Conservation (phyloP, 2,888 invertebrate genomes). For the Pyrocoelia pectoralis region DNA sequence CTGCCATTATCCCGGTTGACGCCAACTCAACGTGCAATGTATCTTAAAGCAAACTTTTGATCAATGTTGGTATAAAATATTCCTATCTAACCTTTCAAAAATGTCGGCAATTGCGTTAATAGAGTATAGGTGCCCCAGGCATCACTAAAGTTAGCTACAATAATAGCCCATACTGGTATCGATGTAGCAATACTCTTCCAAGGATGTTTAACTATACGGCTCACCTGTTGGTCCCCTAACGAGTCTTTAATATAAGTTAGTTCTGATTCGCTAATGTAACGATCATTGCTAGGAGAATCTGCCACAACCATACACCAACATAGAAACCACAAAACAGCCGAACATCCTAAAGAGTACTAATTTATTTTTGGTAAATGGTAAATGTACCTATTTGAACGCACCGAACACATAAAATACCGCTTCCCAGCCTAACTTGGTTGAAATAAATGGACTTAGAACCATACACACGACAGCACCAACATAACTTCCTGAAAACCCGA, state of each 20-base stretch:
- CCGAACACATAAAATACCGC: conserved; percentile 73
- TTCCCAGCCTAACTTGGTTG: conserved; percentile 78
- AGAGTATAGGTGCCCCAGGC: conserved; percentile 90
- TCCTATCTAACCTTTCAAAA: too few relatives aligned
- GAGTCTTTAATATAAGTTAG: conserved; percentile 74
- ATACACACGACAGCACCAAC: conserved; percentile 86
- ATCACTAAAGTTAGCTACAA: conserved; percentile 84
- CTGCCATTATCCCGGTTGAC: conserved; percentile 84
- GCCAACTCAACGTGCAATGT: conserved; percentile 76
- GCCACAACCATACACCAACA: conserved; percentile 75
- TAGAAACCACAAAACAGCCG: conserved; percentile 76
- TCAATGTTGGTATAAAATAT: background rate
- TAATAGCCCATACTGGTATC: conserved; percentile 83
- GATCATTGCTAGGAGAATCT: conserved; percentile 79
- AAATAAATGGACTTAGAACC: conserved; percentile 78
- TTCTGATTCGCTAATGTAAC: conserved; percentile 75
- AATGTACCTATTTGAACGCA: conserved; percentile 66
- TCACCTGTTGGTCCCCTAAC: conserved; percentile 62
- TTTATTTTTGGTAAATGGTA: background rate
- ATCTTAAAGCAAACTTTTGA: conserved; percentile 62
- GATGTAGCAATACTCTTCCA: conserved; percentile 81
- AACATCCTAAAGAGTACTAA: conserved; percentile 60
- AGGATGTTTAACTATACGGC: conserved; percentile 69
- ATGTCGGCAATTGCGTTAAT: too few relatives aligned
- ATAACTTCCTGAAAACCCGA: conserved; percentile 87